phyloP scores from a whole-genome alignment of 2,888 invertebrate species.

The Lepidochrysops patricia region DNA sequence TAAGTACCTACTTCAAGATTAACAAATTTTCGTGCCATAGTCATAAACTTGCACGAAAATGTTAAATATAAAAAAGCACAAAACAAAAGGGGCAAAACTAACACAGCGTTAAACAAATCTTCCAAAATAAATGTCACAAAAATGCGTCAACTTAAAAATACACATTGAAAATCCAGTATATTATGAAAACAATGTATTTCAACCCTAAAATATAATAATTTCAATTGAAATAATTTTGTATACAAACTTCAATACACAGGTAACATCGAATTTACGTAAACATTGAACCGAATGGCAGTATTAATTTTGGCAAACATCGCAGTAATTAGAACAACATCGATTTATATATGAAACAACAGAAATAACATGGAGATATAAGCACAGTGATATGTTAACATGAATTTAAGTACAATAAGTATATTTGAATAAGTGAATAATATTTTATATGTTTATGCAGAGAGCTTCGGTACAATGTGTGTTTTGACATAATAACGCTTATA shows the following conservation, averaged over 20 bases:
- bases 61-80: slow-evolving; percentile 29
- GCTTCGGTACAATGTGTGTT: background rate
- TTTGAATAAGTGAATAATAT: background rate
- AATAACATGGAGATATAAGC: background rate
- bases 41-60: slow-evolving; percentile 62
- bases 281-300: slow-evolving; percentile 55
- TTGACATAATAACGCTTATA: background rate
- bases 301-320: slow-evolving; percentile 47
- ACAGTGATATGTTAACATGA: slow-evolving; percentile 12
- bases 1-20: slow-evolving; percentile 8
- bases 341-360: background rate
- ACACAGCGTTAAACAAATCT: slow-evolving; percentile 49
- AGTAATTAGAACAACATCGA: slow-evolving; percentile 16
- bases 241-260: slow-evolving; percentile 34
- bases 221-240: slow-evolving; percentile 47
- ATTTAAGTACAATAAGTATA: background rate
- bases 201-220: slow-evolving; percentile 65
- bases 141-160: slow-evolving; percentile 41
- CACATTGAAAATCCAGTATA: slow-evolving; percentile 35
- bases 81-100: slow-evolving; percentile 31
- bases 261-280: slow-evolving; percentile 41
- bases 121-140: slow-evolving; percentile 70
- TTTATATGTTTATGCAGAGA: background rate
- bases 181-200: slow-evolving; percentile 61
- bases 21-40: slow-evolving; percentile 22